Base-by-base conservation (phyloP, 2,888 invertebrate species). In the Coremacera marginata region DNA sequence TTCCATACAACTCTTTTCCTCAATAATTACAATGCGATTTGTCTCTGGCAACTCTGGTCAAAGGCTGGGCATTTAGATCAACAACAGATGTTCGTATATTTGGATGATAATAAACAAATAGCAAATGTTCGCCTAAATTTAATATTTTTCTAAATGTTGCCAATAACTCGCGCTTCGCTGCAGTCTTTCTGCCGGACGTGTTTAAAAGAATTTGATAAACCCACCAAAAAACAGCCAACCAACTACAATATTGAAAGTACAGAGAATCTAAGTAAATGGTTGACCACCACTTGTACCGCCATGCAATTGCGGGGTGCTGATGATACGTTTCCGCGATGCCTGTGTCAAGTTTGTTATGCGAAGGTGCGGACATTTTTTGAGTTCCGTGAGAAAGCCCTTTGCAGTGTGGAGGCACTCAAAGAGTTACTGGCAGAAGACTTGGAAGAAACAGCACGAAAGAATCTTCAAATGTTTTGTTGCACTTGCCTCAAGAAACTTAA, bases 131-230 rank as follows among this genome's bases (percentile, higher is more conserved):
- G 25, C 11, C 19, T 65, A 19, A 37, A 9, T n/a, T 19, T 8
- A n/a, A 5, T 34, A 4, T 25, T 11, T 14, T 25, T 2, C 27
- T 19, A 27, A 76, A 80, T 80, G 80, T 62, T 79, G 34, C 77
- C 80, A 25, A 75, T 80, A 14, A 67, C 80, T 3, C 76, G 79
- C 9, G 80, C 80, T 19, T 75, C 78, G 51, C 65, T 79, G 52
- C 71, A 79, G 16, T 62, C 76, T 19, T 78, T 79, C 49, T 80
- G 80, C 60, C 76, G 80, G 34, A 77, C 78, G 27, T 80, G 79
- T 9, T 63, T 80, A 1, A 16, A 70, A 34, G 78, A 80, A 27
- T 19, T 80, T n/a, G 27, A 75, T 22, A 55, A 60, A 19, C 63
- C 73, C 1, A 60, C 77, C 9, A 16, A 55, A 9, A 63, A 52